Evolutionary conservation across 2,797 vertebrate species (phyloP), one percentile per base, ranked within the genome.

Genomic region (Pipistrellus pipistrellus): DNA sequence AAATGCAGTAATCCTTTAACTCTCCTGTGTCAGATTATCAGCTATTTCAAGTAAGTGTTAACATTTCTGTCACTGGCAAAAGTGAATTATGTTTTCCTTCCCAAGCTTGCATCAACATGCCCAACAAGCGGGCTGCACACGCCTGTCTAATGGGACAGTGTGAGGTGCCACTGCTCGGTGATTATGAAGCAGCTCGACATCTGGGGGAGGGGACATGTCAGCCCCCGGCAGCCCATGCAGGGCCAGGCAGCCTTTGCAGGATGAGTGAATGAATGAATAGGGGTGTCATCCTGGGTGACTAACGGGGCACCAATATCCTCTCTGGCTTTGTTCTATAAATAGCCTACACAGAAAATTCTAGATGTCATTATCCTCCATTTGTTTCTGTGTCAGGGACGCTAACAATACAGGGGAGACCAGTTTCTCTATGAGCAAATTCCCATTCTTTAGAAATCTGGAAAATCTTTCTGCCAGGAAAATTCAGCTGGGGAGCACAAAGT

Each of bases 21-120:
- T 98, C 95, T 97, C 96, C 94, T 98, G 96, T 98, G 96, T 93
- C 97, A 98, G 97, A 97, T 98, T 98, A 98, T 98, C 98, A 98
- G 97, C 97, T 98, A 97, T 98, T 98, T 98, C 98, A 96, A 97
- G 95, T 90, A 98, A 98, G 96, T 97, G 98, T 97, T 97, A 98
- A 98, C 97, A 97, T 97, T 97, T 97, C 97, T 96, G 97, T 97
- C 97, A 93, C 97, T 96, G 90, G 93, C 92, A 98, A 97, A 98
- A 98, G 97, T 85, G 94, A 98, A 98, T 98, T 97, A 97, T 85
- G 75, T 96, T 98, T 98, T 98, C 96, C 96, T 98, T 96, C 95
- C 96, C 94, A 97, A 98, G 97, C 97, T 96, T 98, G 98, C 96
- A 98, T 96, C 97, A 97, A 98, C 98, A 98, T 97, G 98, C 96